Conservation (phyloP, 2,888 invertebrate species). For the Miltochrista miniata region DNA sequence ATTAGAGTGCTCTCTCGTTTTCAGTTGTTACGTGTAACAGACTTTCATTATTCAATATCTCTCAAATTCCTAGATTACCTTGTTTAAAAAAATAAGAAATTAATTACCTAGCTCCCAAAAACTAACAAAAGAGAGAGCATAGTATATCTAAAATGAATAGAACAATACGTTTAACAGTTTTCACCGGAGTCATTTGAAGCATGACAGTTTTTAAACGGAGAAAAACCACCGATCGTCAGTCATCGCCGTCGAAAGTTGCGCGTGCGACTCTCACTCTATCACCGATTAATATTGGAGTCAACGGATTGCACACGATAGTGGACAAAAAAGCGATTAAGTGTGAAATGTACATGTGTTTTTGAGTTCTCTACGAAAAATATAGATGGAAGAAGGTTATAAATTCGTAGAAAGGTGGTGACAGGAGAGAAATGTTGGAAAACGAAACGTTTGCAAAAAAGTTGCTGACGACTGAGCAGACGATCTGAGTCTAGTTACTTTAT, state of each 20-base stretch:
- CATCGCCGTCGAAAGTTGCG: conserved; percentile 63
- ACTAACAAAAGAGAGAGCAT: conserved; percentile 28
- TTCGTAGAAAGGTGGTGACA: no score
- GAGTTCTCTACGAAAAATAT: conserved; percentile 11
- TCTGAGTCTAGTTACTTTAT: no score
- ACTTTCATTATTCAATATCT: no score
- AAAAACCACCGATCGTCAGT: conserved; percentile 72
- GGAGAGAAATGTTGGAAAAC: no score
- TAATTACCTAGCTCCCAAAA: conserved; percentile 3
- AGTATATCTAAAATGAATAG: conserved; percentile 13
- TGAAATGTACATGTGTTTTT: conserved; percentile 4
- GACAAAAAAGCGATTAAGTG: conserved; percentile 26
- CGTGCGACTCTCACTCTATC: conserved; percentile 70
- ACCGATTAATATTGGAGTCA: conserved; percentile 66
- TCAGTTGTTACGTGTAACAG: no score
- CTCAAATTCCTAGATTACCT: no score
- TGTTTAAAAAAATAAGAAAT: not conserved
- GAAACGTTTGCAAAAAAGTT: no score
- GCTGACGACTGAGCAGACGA: no score
- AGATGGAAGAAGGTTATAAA: no score
- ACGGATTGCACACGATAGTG: conserved; percentile 57
- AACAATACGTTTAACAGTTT: conserved; percentile 52
- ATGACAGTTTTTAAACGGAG: conserved; percentile 63
- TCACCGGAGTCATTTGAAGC: conserved; percentile 64
- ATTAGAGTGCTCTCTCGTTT: no score